These are phyloP conservation scores for Beris chalybata DNA, from an alignment of 2,888 invertebrate genomes.

Conservation along the genomic window DNA sequence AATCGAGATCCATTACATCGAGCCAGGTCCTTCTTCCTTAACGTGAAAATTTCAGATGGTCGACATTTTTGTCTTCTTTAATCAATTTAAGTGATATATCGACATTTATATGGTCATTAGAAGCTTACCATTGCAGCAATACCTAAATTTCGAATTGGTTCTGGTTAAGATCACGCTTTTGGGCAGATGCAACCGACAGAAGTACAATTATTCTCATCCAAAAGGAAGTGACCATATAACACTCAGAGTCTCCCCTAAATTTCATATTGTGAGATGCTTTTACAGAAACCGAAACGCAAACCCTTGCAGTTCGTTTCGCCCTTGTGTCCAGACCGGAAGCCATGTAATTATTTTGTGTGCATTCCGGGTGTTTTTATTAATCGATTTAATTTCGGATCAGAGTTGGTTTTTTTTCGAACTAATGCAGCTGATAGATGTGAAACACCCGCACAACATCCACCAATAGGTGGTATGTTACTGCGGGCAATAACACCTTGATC, in stretches of 20 bases:
- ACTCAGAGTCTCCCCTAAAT: constrained; percentile 20
- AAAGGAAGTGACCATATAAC: constrained; percentile 30
- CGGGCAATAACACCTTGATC: constrained; percentile 32
- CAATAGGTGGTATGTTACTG: constrained; percentile 27
- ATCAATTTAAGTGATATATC: constrained; percentile 39
- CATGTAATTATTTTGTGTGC: constrained; percentile 38
- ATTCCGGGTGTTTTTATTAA: constrained; percentile 38
- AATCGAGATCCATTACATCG: background rate
- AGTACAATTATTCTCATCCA: constrained; percentile 16
- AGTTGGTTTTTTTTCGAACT: constrained; percentile 21
- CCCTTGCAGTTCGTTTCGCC: constrained; percentile 33
- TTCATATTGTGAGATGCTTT: constrained; percentile 15
- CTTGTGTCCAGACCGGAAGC: constrained; percentile 37
- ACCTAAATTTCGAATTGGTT: constrained; percentile 35
- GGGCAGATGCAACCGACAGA: constrained; percentile 24
- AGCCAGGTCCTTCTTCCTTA: background rate
- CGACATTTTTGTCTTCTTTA: constrained; percentile 26
- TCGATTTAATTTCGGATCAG: constrained; percentile 38
- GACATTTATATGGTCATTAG: constrained; percentile 39
- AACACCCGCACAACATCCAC: constrained; percentile 26
- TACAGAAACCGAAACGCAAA: constrained; percentile 8
- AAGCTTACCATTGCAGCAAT: constrained; percentile 18
- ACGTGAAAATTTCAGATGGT: constrained; percentile 37
- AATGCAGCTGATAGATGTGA: constrained; percentile 27
- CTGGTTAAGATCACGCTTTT: constrained; percentile 35